Conservation (phyloP, 2,888 invertebrate species). For the Brachypalpus laphriformis region DNA sequence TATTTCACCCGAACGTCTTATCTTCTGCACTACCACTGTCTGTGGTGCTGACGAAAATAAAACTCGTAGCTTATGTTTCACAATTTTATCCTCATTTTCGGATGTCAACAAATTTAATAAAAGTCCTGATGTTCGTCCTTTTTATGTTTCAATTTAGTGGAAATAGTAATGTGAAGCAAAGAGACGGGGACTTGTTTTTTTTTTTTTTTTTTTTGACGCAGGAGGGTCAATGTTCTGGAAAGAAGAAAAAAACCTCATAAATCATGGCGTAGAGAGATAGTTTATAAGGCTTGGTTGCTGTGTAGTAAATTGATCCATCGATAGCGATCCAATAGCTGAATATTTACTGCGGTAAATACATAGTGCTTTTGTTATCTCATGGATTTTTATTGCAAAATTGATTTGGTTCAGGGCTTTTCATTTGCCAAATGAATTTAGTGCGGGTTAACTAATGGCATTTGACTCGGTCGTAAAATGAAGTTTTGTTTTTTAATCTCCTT, state of each 20-base stretch:
- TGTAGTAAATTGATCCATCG: conserved; percentile 52
- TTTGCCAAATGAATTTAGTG: not conserved
- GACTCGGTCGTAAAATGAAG: not conserved
- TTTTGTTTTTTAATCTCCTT: not conserved
- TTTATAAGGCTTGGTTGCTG: conserved; percentile 47
- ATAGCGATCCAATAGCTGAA: conserved; percentile 28
- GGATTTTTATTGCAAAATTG: conserved; percentile 15
- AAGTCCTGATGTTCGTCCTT: conserved; percentile 59
- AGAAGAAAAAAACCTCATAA: conserved; percentile 41
- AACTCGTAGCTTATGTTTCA: conserved; percentile 65
- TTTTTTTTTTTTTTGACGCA: not conserved
- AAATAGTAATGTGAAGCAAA: conserved; percentile 49
- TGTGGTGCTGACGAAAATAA: conserved; percentile 54
- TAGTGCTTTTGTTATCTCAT: conserved; percentile 9
- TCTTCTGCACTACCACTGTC: not conserved
- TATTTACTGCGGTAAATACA: not conserved
- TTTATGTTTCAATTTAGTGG: conserved; percentile 73
- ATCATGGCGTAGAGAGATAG: conserved; percentile 38
- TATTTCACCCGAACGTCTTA: conserved; percentile 11
- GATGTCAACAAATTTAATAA: conserved; percentile 74
- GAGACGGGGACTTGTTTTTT: not conserved
- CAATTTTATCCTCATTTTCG: conserved; percentile 67
- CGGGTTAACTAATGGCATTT: not conserved
- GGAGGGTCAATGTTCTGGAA: conserved; percentile 2
- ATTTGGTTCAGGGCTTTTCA: not conserved